phyloP scores from a whole-genome alignment of 2,797 vertebrate genomes.

The Oreortyx pictus region DNA sequence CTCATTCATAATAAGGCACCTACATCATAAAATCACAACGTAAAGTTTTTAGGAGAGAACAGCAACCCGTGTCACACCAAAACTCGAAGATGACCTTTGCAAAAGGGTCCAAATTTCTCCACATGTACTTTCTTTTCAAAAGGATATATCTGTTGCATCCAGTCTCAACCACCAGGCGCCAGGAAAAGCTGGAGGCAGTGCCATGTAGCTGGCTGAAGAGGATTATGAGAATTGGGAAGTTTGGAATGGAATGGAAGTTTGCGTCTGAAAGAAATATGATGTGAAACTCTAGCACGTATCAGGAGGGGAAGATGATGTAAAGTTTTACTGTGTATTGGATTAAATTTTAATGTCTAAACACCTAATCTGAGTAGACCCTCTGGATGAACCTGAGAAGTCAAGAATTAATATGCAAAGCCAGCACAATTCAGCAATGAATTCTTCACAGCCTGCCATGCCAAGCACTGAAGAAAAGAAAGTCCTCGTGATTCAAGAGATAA shows the following conservation, averaged over 20 bases:
- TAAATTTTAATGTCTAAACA: not conserved
- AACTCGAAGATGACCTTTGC: not conserved
- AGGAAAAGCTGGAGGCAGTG: not conserved
- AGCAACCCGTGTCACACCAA: not conserved
- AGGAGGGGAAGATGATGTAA: not conserved
- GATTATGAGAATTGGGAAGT: fast-evolving
- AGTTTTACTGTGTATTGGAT: not conserved
- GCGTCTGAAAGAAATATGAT: not conserved
- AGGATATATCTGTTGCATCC: not conserved
- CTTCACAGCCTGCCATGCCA: not conserved
- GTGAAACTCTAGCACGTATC: not conserved
- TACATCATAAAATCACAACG: not conserved
- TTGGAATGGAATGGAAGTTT: fast-evolving
- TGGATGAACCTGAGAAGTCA: not conserved
- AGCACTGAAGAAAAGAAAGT: not conserved
- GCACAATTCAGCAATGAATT: not conserved
- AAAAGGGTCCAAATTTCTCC: not conserved
- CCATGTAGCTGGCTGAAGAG: not conserved
- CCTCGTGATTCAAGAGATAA: not conserved
- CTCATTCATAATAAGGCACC: not conserved
- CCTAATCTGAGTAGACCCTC: not conserved
- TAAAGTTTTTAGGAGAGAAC: not conserved
- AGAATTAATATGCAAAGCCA: not conserved
- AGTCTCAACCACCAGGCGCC: not conserved
- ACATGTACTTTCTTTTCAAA: not conserved